Evolutionary conservation across 2,797 vertebrate genomes (phyloP), one percentile per base, ranked within the genome.

Genomic region (Uromys caudimaculatus): DNA sequence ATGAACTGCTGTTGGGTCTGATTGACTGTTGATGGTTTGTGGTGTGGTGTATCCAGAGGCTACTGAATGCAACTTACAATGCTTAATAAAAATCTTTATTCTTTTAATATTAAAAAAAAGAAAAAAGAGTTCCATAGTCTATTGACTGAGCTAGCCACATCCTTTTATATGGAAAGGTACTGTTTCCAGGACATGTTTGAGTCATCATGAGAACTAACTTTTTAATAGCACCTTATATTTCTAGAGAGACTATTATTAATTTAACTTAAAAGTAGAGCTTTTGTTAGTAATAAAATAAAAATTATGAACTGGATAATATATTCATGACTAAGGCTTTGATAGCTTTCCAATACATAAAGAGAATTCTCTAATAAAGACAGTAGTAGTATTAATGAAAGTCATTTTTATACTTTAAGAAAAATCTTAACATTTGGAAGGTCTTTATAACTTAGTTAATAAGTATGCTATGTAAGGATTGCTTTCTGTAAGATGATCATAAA

Each of bases 81-180:
- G 99, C 99, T 99, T 99, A 99, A 99, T 99, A 99, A 99, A 99
- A 99, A 99, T 99, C 99, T 99, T 99, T 99, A 99, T 99, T 99
- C 99, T 99, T 99, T 99, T 99, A 99, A n/a, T n/a, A n/a, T n/a
- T n/a, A n/a, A n/a, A n/a, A n/a, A n/a, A n/a, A n/a, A n/a, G n/a
- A n/a, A n/a, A n/a, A n/a, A n/a, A n/a, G n/a, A n/a, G n/a, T n/a
- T n/a, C n/a, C n/a, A n/a, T n/a, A n/a, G n/a, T n/a, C 44, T 44
- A 44, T 6, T 44, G 6, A 44, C 44, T 44, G 44, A 44, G 44
- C 44, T 44, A 44, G 44, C 44, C 44, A 17, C 16, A 23, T 67
- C 41, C 29, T 76, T 79, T 83, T 87, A 54, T 60, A 6, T 38
- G n/a, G 1, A 86, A 93, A 76, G 58, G 12, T 29, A 54, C n/a